These are phyloP conservation scores for Chamaedrilus cognettii DNA, from an alignment of 2,888 invertebrate species.

Conservation along the genomic window DNA sequence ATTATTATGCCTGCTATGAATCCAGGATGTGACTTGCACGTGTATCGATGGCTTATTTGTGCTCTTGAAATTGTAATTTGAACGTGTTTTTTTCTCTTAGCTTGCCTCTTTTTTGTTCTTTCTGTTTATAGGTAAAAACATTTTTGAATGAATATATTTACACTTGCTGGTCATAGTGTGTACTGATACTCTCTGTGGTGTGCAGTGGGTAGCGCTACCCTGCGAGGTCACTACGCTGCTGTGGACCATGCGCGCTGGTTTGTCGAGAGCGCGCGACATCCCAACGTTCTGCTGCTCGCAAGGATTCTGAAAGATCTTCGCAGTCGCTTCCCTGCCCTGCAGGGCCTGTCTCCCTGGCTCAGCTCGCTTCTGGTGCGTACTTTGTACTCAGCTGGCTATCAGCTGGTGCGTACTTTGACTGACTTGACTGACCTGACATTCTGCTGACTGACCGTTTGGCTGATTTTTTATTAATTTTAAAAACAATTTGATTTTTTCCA, in stretches of 20 bases:
- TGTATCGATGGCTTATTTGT: no score
- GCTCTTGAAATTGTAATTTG: no score
- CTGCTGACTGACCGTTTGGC: not conserved
- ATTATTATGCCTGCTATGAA: no score
- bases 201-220: conserved; percentile 70
- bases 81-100: no score
- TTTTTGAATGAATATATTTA: no score
- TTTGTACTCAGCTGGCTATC: not conserved
- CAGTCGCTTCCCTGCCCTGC: conserved; percentile 84
- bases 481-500: no score
- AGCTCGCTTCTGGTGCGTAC: conserved; percentile 76
- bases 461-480: no score
- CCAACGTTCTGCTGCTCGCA: conserved; percentile 90
- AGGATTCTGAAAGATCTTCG: conserved; percentile 91
- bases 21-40: no score
- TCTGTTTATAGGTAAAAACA: no score
- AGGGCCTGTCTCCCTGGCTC: conserved; percentile 95
- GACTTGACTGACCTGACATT: not conserved
- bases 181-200: no score
- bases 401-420: not conserved
- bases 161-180: no score
- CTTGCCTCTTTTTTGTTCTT: no score
- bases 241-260: conserved; percentile 98
- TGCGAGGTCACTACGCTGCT: conserved; percentile 88
- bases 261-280: conserved; percentile 96